A percentile compares a stretch with the other conserved stretches of the same genome.
These are phyloP conservation scores for Rotaria magnacalcarata DNA, from an alignment of 2,888 invertebrate species.

Conservation along the genomic window DNA sequence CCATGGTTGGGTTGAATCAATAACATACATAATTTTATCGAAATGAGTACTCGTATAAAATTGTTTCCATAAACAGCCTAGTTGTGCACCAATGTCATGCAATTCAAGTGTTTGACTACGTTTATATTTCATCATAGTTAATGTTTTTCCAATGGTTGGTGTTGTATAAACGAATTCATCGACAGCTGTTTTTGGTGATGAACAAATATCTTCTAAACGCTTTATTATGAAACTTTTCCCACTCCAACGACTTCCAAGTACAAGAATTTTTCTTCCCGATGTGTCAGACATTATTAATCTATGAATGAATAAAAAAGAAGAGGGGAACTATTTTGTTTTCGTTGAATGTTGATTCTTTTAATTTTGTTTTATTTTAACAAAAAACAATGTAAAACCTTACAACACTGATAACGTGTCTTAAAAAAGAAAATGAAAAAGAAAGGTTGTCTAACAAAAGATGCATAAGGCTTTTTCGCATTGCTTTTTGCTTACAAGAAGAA, in stretches of 20 bases:
- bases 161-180: constrained; percentile 1
- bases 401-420: background rate
- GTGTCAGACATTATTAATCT: background rate
- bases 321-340: too few relatives aligned
- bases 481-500: background rate
- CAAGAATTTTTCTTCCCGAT: background rate
- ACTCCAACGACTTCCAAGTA: constrained; percentile 21
- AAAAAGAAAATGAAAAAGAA: background rate
- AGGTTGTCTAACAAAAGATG: background rate
- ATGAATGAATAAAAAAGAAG: background rate
- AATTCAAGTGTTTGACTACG: background rate
- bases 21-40: constrained; percentile 21
- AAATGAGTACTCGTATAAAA: background rate
- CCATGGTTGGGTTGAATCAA: constrained; percentile 2
- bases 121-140: background rate
- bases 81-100: constrained; percentile 25
- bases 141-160: constrained; percentile 1
- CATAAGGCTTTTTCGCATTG: background rate
- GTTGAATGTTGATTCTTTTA: background rate
- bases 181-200: background rate
- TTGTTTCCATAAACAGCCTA: background rate
- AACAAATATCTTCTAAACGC: background rate
- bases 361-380: background rate
- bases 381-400: background rate
- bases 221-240: constrained; percentile 4